phyloP scores from a whole-genome alignment of 2,797 vertebrate species.

The Pangasius sanitwongsei region DNA sequence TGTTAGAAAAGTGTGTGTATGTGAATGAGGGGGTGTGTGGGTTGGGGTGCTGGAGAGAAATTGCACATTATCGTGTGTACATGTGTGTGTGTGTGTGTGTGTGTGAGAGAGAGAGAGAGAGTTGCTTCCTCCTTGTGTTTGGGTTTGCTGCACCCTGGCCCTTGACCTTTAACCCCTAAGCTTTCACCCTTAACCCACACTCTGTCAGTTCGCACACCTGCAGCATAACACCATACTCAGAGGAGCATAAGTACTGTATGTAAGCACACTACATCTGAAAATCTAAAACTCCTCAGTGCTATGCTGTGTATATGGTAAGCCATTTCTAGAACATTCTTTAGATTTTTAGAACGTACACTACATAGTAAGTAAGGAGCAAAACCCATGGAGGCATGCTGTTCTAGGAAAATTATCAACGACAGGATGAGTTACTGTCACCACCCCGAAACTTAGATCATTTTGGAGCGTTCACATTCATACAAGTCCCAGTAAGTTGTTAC shows the following conservation, averaged over 20 bases:
- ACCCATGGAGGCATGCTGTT: not conserved
- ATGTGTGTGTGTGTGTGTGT: not conserved
- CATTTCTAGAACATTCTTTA: not conserved
- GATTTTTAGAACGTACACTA: not conserved
- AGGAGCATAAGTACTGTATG: not conserved
- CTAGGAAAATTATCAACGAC: not conserved
- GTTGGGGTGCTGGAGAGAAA: not conserved
- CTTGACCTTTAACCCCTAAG: constrained; percentile 39
- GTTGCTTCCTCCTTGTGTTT: constrained; percentile 31
- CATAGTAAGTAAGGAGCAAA: not conserved
- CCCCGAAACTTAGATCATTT: no score
- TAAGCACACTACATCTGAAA: not conserved
- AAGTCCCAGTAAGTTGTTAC: no score
- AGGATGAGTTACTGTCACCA: not conserved
- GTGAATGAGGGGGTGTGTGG: constrained; percentile 30
- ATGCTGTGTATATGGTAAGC: not conserved
- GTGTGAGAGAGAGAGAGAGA: not conserved
- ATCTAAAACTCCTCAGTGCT: not conserved
- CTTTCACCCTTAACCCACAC: constrained; percentile 23
- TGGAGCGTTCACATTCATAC: not conserved
- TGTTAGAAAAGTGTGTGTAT: constrained; percentile 35
- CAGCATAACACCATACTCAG: not conserved
- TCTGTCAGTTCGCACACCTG: constrained; percentile 38
- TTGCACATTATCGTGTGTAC: not conserved
- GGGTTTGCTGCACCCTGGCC: constrained; percentile 6